phyloP scores from a whole-genome alignment of 2,113 vertebrate genomes.

The Callospermophilus lateralis region DNA sequence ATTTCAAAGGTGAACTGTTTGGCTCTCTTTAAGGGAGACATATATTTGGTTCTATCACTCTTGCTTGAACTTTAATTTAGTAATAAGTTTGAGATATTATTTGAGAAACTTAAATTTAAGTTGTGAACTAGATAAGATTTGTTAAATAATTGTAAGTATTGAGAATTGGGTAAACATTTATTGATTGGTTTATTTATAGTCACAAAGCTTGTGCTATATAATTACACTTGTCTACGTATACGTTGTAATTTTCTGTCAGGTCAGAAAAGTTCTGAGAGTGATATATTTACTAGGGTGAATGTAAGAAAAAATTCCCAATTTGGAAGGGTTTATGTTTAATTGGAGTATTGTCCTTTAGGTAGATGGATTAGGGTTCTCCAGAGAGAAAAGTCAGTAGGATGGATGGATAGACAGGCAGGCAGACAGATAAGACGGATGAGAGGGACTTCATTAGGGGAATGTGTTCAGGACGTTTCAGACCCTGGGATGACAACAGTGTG shows the following conservation, averaged over 20 bases:
- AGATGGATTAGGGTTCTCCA: not conserved
- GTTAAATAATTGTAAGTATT: not conserved
- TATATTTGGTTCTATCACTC: not conserved
- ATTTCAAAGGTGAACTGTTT: conserved; percentile 49
- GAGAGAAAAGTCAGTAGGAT: not conserved
- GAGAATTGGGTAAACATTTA: not conserved
- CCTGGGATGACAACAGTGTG: not conserved
- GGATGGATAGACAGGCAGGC: not conserved
- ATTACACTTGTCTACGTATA: not conserved
- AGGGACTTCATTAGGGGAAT: not conserved
- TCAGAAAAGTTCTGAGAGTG: not conserved
- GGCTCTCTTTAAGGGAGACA: not conserved
- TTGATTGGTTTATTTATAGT: not conserved
- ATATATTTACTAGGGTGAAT: not conserved
- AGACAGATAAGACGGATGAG: not conserved
- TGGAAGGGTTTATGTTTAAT: not conserved
- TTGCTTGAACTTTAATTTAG: conserved; percentile 28
- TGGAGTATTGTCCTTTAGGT: not conserved
- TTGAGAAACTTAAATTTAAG: conserved; percentile 40
- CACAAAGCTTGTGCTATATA: not conserved
- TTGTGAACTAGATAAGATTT: not conserved
- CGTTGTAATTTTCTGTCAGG: not conserved
- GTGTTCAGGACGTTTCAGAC: not conserved
- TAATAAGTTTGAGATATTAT: conserved; percentile 25
- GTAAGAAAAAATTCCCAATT: not conserved